Conservation (phyloP, 92 coral and sea anemone species). For the Porites cylindrica region DNA sequence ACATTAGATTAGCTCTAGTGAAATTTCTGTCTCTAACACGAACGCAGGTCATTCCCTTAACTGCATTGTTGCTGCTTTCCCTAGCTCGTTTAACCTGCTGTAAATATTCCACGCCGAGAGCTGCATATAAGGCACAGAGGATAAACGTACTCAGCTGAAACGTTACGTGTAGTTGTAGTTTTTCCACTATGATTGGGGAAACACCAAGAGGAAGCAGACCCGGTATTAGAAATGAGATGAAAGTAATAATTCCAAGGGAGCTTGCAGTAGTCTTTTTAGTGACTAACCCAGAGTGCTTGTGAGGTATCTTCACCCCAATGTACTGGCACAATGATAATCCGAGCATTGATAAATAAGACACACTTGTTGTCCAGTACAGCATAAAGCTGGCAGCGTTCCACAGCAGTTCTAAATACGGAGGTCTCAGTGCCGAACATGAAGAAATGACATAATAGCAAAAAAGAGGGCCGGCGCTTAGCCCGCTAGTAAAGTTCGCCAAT, state of each 20-base stretch:
- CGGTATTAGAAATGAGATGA: constrained; percentile 19
- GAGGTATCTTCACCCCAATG: constrained; percentile 48
- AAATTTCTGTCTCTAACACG: constrained; percentile 51
- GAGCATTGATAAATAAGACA: constrained; percentile 52
- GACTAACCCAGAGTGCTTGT: constrained; percentile 29
- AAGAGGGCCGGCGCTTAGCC: constrained; percentile 39
- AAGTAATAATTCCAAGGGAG: constrained; percentile 4
- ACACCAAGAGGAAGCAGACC: constrained; percentile 31
- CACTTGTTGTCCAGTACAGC: constrained; percentile 53
- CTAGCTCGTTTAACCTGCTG: constrained; percentile 38
- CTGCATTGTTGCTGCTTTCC: not conserved
- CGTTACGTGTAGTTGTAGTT: constrained; percentile 39
- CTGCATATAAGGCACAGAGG: constrained; percentile 33
- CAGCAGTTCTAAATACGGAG: not conserved
- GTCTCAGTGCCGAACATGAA: not conserved
- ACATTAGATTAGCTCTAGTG: constrained; percentile 34
- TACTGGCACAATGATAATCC: constrained; percentile 48
- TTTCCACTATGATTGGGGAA: constrained; percentile 14
- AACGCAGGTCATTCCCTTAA: constrained; percentile 14
- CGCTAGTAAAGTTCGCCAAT: constrained; percentile 33
- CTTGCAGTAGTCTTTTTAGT: constrained; percentile 17
- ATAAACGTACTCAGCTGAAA: constrained; percentile 39
- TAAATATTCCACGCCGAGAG: constrained; percentile 42
- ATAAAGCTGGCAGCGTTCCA: constrained; percentile 1
- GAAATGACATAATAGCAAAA: not conserved